A percentile compares a stretch with the other conserved stretches of the same genome.
Conservation (phyloP, 2,888 invertebrate species). For the Thereva nobilitata region DNA sequence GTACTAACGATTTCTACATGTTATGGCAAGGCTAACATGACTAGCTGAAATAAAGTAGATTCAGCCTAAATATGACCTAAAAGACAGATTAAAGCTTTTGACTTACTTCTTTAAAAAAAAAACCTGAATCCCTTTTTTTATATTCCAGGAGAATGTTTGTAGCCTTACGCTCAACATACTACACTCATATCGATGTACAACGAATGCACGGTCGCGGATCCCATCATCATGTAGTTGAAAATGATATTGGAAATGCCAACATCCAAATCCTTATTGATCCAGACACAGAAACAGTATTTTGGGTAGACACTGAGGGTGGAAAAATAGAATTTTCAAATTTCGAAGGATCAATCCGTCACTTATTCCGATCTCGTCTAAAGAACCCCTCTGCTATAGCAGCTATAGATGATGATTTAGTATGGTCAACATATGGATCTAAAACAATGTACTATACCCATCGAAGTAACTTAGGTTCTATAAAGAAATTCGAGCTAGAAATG, state of each 20-base stretch:
- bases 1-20: no score
- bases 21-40: no score
- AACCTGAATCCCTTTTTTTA: constrained; percentile 24
- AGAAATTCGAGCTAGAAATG: constrained; percentile 51
- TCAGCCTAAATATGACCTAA: no score
- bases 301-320: constrained; percentile 70
- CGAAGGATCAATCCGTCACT: constrained; percentile 62
- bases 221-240: constrained; percentile 54
- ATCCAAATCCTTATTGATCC: constrained; percentile 59
- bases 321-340: constrained; percentile 68
- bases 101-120: no score
- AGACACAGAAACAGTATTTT: constrained; percentile 64
- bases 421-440: constrained; percentile 65
- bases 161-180: constrained; percentile 59
- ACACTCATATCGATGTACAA: constrained; percentile 68
- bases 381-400: constrained; percentile 65
- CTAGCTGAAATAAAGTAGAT: no score
- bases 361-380: constrained; percentile 58
- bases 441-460: constrained; percentile 67
- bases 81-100: no score
- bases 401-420: constrained; percentile 69
- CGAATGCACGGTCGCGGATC: constrained; percentile 67
- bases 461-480: constrained; percentile 53
- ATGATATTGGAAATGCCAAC: constrained; percentile 53
- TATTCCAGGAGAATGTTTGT: constrained; percentile 69